Base-by-base conservation (phyloP, 2,888 invertebrate species). In the Zhengitettix transpicula region DNA sequence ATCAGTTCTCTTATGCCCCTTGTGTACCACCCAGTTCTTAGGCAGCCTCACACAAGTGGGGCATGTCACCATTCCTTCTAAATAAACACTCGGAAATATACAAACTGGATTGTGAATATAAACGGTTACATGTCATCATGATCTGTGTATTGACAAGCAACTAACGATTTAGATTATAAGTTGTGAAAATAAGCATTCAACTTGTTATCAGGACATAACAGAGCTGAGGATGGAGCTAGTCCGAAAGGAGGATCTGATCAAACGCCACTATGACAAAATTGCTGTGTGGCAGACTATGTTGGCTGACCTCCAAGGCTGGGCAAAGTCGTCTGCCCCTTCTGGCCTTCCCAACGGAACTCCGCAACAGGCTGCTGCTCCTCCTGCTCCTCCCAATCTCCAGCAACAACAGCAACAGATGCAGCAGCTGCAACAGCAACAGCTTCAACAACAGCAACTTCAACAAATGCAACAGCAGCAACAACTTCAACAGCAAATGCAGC, bases 191-290 rank as follows among this genome's bases (percentile, higher is more conserved):
- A 7, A 28, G 7, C 28, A 28, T 28, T 28, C 28, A 7, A 28
- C 7, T 7, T 51, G 56, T 61, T 66, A 67, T 12, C 65, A 78
- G 78, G 95, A 95, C 69, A 90, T 91, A 66, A 83, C 81, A 65
- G 95, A 96, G 71, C 74, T 96, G 40, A 83, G 85, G 66, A 78
- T 83, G 62, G 95, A 96, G 73, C 77, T 95, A 58, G 80, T 83
- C 12, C 79, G 95, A n/a, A 96, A 96, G 71, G 95, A 96, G 63
- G 87, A 89, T 58, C 74, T 96, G 3, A 77, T 96, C 15, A 83
- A 90, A 66, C 81, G 89, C 60, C 94, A 95, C 69, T 89, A 91
- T 68, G 93, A 93, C 64, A 92, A 94, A 71, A 85, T 96, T 58
- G 84, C 85, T 42, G 84, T 88, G 59, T 96, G 96, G 95, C 94